These are phyloP conservation scores for Cheilosia variabilis DNA, from an alignment of 2,888 invertebrate genomes.

Conservation along the genomic window DNA sequence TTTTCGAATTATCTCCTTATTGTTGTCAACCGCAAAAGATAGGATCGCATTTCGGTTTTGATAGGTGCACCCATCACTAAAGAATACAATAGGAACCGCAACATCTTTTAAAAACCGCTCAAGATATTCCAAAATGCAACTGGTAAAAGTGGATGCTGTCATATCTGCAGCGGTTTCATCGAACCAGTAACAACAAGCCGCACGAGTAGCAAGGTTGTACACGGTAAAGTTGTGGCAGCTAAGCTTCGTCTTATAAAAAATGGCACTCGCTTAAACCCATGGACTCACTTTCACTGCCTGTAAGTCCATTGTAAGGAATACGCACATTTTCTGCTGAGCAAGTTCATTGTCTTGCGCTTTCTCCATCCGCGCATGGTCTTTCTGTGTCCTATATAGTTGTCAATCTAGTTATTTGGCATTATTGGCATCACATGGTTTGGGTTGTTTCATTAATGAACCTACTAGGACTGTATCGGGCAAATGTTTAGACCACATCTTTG, in stretches of 20 bases:
- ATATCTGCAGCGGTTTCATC: conserved; percentile 47
- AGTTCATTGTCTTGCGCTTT: too few species aligned
- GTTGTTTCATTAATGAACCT: too few species aligned
- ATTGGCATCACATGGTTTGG: too few species aligned
- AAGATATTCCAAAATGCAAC: conserved; percentile 45
- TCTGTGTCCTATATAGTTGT: too few species aligned
- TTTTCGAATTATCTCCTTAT: conserved; percentile 27
- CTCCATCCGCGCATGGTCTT: too few species aligned
- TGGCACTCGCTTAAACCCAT: conserved; percentile 32
- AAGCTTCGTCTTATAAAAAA: conserved; percentile 54
- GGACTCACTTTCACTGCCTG: conserved; percentile 58
- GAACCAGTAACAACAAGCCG: conserved; percentile 45
- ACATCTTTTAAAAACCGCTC: conserved; percentile 20
- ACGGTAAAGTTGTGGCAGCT: conserved; percentile 49
- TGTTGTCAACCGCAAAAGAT: conserved; percentile 26
- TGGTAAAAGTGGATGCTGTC: conserved; percentile 43
- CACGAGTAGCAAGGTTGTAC: conserved; percentile 44
- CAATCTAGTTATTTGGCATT: too few species aligned
- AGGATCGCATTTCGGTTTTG: conserved; percentile 41
- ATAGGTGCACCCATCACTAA: conserved; percentile 38
- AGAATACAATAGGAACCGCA: conserved; percentile 28
- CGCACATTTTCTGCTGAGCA: too few species aligned
- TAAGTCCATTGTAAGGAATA: conserved; percentile 39
- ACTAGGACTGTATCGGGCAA: too few species aligned
- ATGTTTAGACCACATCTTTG: too few species aligned